Base-by-base conservation (phyloP, 2,797 vertebrate species). In the Myoxocephalus aenaeus region DNA sequence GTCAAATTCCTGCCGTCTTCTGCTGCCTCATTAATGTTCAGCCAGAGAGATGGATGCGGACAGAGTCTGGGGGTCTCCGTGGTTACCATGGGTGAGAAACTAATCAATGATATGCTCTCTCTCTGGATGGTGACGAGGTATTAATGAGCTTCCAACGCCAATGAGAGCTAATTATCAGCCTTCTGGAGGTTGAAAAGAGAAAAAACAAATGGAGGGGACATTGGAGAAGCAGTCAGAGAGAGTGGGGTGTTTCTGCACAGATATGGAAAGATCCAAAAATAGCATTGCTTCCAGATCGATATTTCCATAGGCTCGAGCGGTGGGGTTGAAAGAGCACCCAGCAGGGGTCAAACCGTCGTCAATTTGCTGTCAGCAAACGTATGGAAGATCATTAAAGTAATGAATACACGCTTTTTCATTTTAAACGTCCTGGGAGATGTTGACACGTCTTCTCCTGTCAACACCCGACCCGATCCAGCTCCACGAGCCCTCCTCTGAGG, bases 111-210 rank as follows among this genome's bases (percentile, higher is more conserved):
- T 79, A 86, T 44, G 85, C 87, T 81, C 84, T 75, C 83, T 82
- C 76, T 77, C 58, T 63, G 70, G 85, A 92, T 84, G 72, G 82
- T 88, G 90, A 89, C 83, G 79, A 91, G 84, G 80, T 91, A 91
- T 91, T 94, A 94, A 94, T 92, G 91, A 92, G 91, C 91, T 91
- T 88, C 89, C 86, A 86, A 82, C 40, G 61, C 87, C 89, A 89
- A 89, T 86, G 87, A 89, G 86, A 90, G 84, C 86, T 92, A 92
- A 95, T 94, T 93, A 94, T 91, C 80, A 88, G 80, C 58, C 75
- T 86, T 87, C 65, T 79, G 69, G 76, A 87, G 59, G 40, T 56
- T 80, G 57, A 62, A 38, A 46, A 58, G 57, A 27, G 17, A 53
- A 69, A 36, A 78, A 80, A 84, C 44, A 79, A 83, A 87, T 53